Evolutionary conservation across 2,888 invertebrate species (phyloP), one percentile per base, ranked within the genome.

Genomic region (Drosophila barbarae): DNA sequence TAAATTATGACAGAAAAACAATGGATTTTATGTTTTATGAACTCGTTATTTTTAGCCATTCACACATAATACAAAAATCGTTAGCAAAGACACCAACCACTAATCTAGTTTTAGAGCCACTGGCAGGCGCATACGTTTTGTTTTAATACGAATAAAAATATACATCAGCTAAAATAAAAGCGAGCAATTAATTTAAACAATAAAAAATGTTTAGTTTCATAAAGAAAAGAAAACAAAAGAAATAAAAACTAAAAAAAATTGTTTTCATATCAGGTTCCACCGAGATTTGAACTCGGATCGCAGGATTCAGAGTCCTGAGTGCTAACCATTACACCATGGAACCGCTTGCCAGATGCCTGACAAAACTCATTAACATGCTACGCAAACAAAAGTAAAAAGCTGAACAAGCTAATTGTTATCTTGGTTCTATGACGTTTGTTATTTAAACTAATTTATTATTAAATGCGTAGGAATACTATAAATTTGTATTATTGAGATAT

Each of bases 251-350:
- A 21, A 55, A 15, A 9, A 41, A 65, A 61, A 30, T 5, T 3
- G 3, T 1, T 18, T 18, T 6, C 1, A 5, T 0, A 5, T 46
- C 54, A 89, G 89, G 89, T 89, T 86, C 88, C 88, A 89, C 90
- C 90, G 90, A 90, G 90, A 90, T 41, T 41, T 41, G 41, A 41
- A 41, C 41, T 41, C 89, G 89, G 90, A 90, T 90, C 89, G 88
- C 89, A 88, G 90, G 90, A 90, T 90, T 90, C 90, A 90, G 89
- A 90, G 90, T 91, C 90, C 90, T 90, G 90, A 90, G 90, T 91
- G 90, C 90, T 90, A 90, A 90, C 90, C 90, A 90, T 90, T 90
- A 90, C 90, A 90, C 90, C 90, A 90, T 90, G 90, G 90, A 88
- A 90, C 90, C 90, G 9, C 5, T 58, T 61, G 57, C 0, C 4